Evolutionary conservation across 2,113 vertebrate genomes (phyloP).

Genomic region (Sinocyclocheilus anophthalmus): DNA sequence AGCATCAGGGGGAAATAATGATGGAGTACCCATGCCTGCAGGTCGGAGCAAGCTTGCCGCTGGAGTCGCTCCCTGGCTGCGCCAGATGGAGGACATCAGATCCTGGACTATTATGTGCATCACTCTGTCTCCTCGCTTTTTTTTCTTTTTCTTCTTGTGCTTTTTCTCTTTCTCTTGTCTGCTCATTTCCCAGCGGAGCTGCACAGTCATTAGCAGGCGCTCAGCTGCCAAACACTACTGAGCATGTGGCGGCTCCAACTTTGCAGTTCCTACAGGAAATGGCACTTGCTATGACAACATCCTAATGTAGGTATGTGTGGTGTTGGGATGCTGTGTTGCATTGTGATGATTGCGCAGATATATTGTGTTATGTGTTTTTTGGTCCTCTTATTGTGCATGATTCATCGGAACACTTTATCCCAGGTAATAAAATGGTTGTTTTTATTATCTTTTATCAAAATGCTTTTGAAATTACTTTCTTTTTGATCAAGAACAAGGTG

Average conservation of each 20-base stretch:
- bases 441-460: not conserved
- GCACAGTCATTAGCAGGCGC: constrained; percentile 53
- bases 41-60: constrained; percentile 46
- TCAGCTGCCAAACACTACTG: constrained; percentile 50
- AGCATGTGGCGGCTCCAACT: constrained; percentile 35
- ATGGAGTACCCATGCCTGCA: constrained; percentile 56
- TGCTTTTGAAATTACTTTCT: not conserved
- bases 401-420: not conserved
- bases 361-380: not conserved
- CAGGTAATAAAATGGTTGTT: not conserved
- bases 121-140: constrained; percentile 33
- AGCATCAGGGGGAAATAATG: constrained; percentile 53
- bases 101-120: constrained; percentile 54
- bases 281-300: constrained; percentile 14
- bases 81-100: constrained; percentile 58
- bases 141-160: constrained; percentile 3
- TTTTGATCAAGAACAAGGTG: not conserved
- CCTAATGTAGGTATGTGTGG: constrained; percentile 31
- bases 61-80: constrained; percentile 52
- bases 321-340: not conserved
- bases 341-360: not conserved
- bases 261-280: constrained; percentile 22
- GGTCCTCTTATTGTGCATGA: not conserved
- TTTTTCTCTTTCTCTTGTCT: constrained; percentile 50
- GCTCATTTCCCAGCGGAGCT: constrained; percentile 47